phyloP scores from a whole-genome alignment of 1,140 invertebrate species.

The Drosophila rhopaloa region DNA sequence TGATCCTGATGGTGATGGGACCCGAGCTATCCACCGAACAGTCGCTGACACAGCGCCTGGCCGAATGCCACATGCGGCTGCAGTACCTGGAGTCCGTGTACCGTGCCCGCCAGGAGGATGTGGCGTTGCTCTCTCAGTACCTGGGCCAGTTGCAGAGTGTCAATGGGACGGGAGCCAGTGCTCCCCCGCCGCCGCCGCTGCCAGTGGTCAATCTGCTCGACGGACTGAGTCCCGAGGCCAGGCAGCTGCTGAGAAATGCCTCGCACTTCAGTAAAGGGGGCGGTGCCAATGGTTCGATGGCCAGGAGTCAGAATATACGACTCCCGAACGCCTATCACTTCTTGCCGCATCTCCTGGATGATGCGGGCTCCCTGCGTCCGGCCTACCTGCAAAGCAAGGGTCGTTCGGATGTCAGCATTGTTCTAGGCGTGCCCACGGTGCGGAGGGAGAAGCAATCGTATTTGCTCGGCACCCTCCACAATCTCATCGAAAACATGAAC shows the following conservation, averaged over 20 bases:
- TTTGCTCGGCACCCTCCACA: slow-evolving; percentile 94
- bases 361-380: slow-evolving; percentile 91
- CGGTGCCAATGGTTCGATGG: slow-evolving; percentile 41
- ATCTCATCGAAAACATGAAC: slow-evolving; percentile 93
- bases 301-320: slow-evolving; percentile 85
- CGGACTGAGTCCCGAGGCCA: slow-evolving; percentile 84
- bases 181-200: slow-evolving; percentile 29
- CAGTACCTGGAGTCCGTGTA: slow-evolving; percentile 91
- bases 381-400: slow-evolving; percentile 91
- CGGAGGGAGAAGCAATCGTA: slow-evolving; percentile 95
- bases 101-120: slow-evolving; percentile 89
- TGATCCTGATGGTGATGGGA: slow-evolving; percentile 85
- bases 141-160: slow-evolving; percentile 84
- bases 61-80: slow-evolving; percentile 89
- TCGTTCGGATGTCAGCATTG: slow-evolving; percentile 91
- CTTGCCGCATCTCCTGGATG: slow-evolving; percentile 93
- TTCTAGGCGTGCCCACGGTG: slow-evolving; percentile 95
- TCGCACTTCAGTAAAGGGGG: slow-evolving; percentile 46
- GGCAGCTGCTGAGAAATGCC: slow-evolving; percentile 85
- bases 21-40: slow-evolving; percentile 87
- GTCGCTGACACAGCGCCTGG: slow-evolving; percentile 88
- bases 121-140: slow-evolving; percentile 88
- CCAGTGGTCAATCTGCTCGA: slow-evolving; percentile 76
- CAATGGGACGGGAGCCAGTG: slow-evolving; percentile 33
- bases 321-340: slow-evolving; percentile 94